phyloP scores from a whole-genome alignment of 2,113 vertebrate species.

The Motacilla alba region DNA sequence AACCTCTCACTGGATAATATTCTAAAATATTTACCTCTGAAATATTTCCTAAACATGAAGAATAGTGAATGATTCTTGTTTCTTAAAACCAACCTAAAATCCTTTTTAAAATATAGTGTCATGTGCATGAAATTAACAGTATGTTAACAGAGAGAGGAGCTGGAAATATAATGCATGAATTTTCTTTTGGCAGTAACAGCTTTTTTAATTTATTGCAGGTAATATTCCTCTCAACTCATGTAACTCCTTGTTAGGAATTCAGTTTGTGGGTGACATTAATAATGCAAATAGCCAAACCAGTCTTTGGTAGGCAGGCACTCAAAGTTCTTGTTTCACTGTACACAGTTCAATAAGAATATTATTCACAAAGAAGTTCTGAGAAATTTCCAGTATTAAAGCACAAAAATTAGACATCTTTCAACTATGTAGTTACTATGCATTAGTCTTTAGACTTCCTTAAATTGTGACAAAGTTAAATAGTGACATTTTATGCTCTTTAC shows the following conservation, averaged over 20 bases:
- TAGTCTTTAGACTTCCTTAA: not conserved
- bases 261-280: constrained; percentile 4
- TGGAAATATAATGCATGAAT: not conserved
- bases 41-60: constrained; percentile 12
- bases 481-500: not conserved
- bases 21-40: not conserved
- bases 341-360: not conserved
- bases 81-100: not conserved
- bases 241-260: constrained; percentile 15
- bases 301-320: not conserved
- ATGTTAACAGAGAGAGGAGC: not conserved
- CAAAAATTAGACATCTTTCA: not conserved
- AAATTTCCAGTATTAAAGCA: not conserved
- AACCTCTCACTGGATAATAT: not conserved
- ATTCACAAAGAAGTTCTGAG: not conserved
- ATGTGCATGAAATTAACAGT: not conserved
- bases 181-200: not conserved
- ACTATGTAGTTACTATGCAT: not conserved
- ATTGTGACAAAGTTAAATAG: not conserved
- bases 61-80: not conserved
- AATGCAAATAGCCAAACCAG: not conserved
- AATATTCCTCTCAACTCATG: not conserved
- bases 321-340: not conserved
- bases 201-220: not conserved
- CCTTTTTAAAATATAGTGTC: not conserved